These are phyloP conservation scores for Actias luna DNA, from an alignment of 2,888 invertebrate species.

Conservation along the genomic window DNA sequence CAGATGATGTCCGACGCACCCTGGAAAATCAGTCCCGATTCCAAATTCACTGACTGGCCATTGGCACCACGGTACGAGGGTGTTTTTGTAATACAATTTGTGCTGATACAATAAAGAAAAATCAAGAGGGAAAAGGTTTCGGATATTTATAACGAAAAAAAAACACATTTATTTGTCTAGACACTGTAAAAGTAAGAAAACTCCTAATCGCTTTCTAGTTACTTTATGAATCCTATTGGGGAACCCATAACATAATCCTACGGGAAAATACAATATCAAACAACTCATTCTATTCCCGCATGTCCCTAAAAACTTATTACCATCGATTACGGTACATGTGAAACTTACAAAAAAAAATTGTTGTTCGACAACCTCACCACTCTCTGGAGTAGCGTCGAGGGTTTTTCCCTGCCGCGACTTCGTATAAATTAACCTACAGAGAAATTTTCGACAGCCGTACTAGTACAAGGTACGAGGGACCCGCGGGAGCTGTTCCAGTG, in stretches of 20 bases:
- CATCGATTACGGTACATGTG: background rate
- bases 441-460: conserved; percentile 7
- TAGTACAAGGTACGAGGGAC: background rate
- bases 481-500: conserved; percentile 9
- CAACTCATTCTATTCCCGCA: background rate
- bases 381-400: background rate
- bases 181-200: background rate
- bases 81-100: too few relatives aligned
- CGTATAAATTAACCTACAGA: conserved; percentile 5
- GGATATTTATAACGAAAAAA: too few relatives aligned
- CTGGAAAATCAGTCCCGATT: too few relatives aligned
- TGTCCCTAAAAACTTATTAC: background rate
- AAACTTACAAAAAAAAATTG: background rate
- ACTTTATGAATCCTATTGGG: background rate
- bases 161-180: background rate
- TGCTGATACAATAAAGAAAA: too few relatives aligned
- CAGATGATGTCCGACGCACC: too few relatives aligned
- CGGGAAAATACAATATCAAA: background rate
- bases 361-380: background rate
- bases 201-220: background rate
- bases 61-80: too few relatives aligned
- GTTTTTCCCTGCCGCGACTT: background rate
- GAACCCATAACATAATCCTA: background rate
- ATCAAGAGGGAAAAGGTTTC: too few relatives aligned
- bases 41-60: too few relatives aligned